These are phyloP conservation scores for Bacillus rossius DNA, from an alignment of 1,140 invertebrate genomes.

Conservation along the genomic window DNA sequence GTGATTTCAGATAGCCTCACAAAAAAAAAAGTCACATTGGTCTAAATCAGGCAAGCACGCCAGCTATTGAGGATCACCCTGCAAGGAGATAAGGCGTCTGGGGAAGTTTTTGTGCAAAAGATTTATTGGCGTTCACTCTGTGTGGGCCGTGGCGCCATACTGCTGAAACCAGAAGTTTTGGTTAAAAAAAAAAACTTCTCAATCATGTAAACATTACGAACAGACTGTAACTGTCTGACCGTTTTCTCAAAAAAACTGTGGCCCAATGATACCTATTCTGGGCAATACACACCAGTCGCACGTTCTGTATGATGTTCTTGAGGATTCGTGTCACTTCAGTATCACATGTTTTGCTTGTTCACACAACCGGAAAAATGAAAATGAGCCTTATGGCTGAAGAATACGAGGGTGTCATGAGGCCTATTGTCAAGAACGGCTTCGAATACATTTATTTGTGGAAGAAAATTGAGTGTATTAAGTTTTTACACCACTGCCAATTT, in stretches of 20 bases:
- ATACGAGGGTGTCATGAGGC: background rate
- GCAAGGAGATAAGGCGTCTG: background rate
- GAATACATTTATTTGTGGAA: too few species aligned
- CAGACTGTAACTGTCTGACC: constrained; percentile 27
- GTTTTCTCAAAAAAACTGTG: constrained; percentile 19
- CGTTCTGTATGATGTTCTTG: constrained; percentile 10
- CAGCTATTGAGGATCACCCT: too few species aligned
- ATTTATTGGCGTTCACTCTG: constrained; percentile 21
- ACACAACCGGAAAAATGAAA: constrained; percentile 11
- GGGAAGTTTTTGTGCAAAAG: constrained; percentile 12
- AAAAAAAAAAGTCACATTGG: too few species aligned
- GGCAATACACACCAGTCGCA: constrained; percentile 16
- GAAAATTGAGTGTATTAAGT: background rate
- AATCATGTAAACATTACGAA: constrained; percentile 32
- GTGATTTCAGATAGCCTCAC: too few species aligned
- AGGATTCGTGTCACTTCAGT: constrained; percentile 13
- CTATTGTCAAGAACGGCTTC: background rate
- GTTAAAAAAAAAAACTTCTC: constrained; percentile 30
- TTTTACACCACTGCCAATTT: background rate
- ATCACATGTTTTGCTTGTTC: constrained; percentile 15
- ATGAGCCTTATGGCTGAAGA: background rate
- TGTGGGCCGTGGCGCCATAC: too few species aligned
- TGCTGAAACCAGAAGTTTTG: constrained; percentile 30
- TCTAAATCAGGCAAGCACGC: too few species aligned
- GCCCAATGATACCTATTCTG: too few species aligned